Conservation (phyloP, 2,113 vertebrate genomes). For the Salvelinus namaycush region DNA sequence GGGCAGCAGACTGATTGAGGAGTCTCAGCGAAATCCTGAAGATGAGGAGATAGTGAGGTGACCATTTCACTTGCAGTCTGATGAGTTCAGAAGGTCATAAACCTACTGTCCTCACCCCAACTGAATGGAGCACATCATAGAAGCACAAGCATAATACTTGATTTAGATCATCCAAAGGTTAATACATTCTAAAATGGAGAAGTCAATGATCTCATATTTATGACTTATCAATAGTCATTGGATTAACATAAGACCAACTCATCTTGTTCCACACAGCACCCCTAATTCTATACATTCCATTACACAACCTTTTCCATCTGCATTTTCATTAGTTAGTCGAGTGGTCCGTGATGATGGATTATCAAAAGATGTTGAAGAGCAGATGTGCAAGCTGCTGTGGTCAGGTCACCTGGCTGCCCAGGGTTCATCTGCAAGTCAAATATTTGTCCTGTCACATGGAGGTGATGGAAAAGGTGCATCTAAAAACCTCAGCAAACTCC, state of each 20-base stretch:
- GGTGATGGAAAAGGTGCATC: conserved; percentile 52
- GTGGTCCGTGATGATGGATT: neutral
- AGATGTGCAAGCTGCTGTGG: neutral
- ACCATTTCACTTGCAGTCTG: conserved; percentile 53
- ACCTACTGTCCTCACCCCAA: conserved; percentile 12
- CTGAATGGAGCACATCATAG: neutral
- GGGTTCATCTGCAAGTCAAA: conserved; percentile 54
- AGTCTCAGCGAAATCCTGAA: conserved; percentile 44
- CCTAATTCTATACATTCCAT: too few species aligned
- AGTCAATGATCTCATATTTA: too few species aligned
- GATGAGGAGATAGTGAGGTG: conserved; percentile 43
- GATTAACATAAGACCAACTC: too few species aligned
- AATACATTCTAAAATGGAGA: neutral
- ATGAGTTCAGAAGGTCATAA: conserved; percentile 39
- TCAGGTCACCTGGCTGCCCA: conserved; percentile 5
- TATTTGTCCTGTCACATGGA: conserved; percentile 46
- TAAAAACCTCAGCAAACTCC: conserved; percentile 51
- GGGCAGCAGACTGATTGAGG: conserved; percentile 52
- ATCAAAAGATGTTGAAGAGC: neutral
- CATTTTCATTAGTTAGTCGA: neutral
- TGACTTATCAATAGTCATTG: too few species aligned
- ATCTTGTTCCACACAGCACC: too few species aligned
- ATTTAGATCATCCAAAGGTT: neutral
- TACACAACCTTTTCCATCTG: neutral
- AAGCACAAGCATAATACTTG: neutral